Percentiles rank a stretch among this genome's conserved stretches.
phyloP scores from a whole-genome alignment of 1,140 invertebrate genomes.

The Pentalonia nigronervosa region DNA sequence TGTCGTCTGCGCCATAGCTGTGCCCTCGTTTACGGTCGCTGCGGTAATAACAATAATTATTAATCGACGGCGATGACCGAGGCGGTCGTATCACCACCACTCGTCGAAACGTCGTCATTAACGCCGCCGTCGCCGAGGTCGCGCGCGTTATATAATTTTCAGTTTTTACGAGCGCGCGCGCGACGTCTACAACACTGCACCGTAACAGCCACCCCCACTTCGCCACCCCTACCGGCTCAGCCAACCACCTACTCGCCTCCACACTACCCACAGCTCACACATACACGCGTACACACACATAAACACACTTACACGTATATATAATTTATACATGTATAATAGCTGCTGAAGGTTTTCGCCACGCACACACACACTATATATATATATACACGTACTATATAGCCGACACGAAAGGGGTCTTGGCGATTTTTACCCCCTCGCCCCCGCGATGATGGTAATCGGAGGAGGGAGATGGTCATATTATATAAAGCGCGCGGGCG shows the following conservation, averaged over 20 bases:
- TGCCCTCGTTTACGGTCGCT: not conserved
- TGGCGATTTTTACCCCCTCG: slow-evolving; percentile 6
- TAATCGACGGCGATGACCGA: slow-evolving; percentile 6
- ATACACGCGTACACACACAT: not conserved
- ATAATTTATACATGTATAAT: not conserved
- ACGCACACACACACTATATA: not conserved
- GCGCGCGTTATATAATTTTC: not conserved
- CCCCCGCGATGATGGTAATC: not conserved
- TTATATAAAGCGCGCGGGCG: not conserved
- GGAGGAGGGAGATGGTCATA: not conserved
- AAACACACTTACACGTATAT: not conserved
- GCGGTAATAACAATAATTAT: not conserved
- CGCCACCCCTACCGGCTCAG: not conserved
- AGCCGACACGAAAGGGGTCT: slow-evolving; percentile 23
- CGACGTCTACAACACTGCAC: not conserved
- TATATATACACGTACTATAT: not conserved
- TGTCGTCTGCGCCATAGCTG: not conserved
- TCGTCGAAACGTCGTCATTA: slow-evolving; percentile 15
- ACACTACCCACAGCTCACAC: not conserved
- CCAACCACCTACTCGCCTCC: not conserved
- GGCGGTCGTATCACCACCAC: not conserved
- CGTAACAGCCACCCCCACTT: not conserved
- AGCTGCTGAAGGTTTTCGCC: not conserved
- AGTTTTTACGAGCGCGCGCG: not conserved
- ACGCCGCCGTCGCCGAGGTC: not conserved